phyloP scores from a whole-genome alignment of 2,113 vertebrate genomes.

The Lagenorhynchus albirostris region DNA sequence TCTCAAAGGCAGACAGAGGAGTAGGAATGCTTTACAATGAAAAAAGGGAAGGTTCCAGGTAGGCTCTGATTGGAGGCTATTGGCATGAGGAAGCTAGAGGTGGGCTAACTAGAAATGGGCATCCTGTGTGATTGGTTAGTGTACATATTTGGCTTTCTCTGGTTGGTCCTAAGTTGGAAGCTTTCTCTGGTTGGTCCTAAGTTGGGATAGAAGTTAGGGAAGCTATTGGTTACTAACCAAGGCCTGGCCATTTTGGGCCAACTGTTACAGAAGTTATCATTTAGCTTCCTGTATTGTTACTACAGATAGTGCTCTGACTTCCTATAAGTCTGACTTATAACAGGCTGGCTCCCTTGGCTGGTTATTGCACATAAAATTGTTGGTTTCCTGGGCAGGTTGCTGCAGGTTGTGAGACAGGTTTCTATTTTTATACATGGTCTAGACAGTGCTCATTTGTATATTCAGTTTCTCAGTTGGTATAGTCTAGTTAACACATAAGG shows the following conservation, averaged over 20 bases:
- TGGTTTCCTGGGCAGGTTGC: neutral
- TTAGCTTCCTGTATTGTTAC: neutral
- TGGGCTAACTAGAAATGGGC: neutral
- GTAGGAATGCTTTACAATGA: neutral
- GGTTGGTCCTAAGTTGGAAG: neutral
- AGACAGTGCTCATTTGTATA: neutral
- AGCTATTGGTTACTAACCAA: neutral
- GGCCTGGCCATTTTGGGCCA: neutral
- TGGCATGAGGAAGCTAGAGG: neutral
- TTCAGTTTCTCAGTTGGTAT: neutral
- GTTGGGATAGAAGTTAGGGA: neutral
- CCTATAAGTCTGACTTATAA: neutral
- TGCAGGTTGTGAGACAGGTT: neutral
- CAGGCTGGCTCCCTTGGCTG: neutral
- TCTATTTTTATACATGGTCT: neutral
- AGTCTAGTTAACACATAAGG: neutral
- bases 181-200: neutral
- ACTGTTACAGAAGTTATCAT: neutral
- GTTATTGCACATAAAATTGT: neutral
- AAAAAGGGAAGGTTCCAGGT: neutral
- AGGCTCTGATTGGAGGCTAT: neutral
- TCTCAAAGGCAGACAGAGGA: neutral
- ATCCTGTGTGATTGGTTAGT: neutral
- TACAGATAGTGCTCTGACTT: neutral
- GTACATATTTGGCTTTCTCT: neutral